phyloP scores from a whole-genome alignment of 2,888 invertebrate species.

The Torymus aiolomorphi region DNA sequence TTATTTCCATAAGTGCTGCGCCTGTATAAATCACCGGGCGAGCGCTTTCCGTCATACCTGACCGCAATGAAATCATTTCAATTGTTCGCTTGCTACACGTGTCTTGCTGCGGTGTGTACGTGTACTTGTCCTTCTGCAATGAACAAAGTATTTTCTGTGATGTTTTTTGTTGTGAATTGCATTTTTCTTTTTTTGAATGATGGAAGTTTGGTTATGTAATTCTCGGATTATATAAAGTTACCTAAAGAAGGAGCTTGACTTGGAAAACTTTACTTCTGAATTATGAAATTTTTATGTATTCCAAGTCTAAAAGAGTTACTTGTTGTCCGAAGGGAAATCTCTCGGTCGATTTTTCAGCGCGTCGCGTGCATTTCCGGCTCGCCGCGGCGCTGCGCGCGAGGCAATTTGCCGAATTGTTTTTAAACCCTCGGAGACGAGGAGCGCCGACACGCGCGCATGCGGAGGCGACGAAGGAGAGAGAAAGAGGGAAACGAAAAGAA shows the following conservation, averaged over 20 bases:
- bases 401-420: slow-evolving; percentile 74
- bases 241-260: background rate
- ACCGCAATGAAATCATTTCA: slow-evolving; percentile 53
- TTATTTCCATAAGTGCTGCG: slow-evolving; percentile 54
- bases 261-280: too few relatives aligned
- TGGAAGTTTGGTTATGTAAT: too few relatives aligned
- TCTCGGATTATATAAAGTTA: background rate
- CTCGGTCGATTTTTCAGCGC: background rate
- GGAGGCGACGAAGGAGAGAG: slow-evolving; percentile 38
- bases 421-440: slow-evolving; percentile 70
- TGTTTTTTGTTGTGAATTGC: background rate
- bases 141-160: slow-evolving; percentile 19
- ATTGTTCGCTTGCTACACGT: slow-evolving; percentile 33
- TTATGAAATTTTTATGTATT: background rate
- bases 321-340: background rate
- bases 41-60: slow-evolving; percentile 38
- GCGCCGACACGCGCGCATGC: slow-evolving; percentile 15
- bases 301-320: background rate
- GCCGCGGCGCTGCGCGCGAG: background rate
- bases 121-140: slow-evolving; percentile 3
- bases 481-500: slow-evolving; percentile 46
- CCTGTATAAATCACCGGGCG: slow-evolving; percentile 50
- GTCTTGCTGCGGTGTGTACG: background rate
- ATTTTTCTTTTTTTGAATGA: too few relatives aligned
- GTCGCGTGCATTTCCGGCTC: background rate